phyloP scores from a whole-genome alignment of 2,113 vertebrate species.

The Otolemur garnettii region DNA sequence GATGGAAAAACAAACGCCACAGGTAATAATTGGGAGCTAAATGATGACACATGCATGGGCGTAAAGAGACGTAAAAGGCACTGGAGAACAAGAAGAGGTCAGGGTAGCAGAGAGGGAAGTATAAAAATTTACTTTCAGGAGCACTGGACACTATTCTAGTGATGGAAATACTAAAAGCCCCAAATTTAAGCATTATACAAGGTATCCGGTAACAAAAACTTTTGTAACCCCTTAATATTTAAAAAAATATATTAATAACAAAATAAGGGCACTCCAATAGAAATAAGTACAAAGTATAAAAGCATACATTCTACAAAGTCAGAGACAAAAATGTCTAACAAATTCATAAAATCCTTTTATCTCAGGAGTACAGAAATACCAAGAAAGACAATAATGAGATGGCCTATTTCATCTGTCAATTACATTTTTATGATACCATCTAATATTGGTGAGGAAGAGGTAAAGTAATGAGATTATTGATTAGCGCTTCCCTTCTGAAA shows the following conservation, averaged over 20 bases:
- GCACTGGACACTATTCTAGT: no score
- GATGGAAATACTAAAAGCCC: no score
- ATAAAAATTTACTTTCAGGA: no score
- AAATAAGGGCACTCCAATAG: not conserved
- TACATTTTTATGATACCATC: not conserved
- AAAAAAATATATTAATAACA: not conserved
- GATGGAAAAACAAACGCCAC: no score
- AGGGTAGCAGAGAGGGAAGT: no score
- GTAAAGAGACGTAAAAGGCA: no score
- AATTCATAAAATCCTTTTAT: not conserved
- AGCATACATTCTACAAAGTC: not conserved
- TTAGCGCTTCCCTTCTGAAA: not conserved
- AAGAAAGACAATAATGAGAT: not conserved
- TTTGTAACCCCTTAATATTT: no score
- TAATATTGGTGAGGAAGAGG: not conserved
- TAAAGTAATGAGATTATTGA: not conserved
- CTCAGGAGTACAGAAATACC: not conserved
- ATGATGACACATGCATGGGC: no score
- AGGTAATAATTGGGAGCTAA: no score
- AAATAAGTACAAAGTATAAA: not conserved
- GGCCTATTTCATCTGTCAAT: not conserved
- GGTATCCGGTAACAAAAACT: no score
- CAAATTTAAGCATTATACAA: no score
- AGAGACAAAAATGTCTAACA: constrained; percentile 31
- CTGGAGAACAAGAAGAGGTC: no score